Evolutionary conservation across 2,888 invertebrate genomes (phyloP), one percentile per base, ranked within the genome.

Genomic region (Chouioia cunea): DNA sequence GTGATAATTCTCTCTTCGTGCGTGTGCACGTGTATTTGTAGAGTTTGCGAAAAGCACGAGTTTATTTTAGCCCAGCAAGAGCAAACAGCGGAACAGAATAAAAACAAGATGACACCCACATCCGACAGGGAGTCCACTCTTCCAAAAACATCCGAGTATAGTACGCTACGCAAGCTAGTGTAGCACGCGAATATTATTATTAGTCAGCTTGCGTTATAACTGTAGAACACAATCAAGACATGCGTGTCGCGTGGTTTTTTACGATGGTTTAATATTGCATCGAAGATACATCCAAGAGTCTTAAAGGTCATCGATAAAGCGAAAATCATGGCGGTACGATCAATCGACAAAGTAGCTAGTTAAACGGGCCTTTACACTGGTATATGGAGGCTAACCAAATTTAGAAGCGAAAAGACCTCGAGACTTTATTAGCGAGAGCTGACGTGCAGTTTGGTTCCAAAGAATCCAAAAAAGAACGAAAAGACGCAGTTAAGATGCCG

Each of bases 91-190:
- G 48, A 50, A 59, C 14, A 27, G 66, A 66, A 66, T 52, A 66
- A 66, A 59, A 66, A 59, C 52, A 59, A 16, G 27, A 20, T 50
- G 65, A 57, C 65, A 65, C 23, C 36, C 47, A 64, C 54, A 64
- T 64, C 54, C 64, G 64, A 63, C n/a, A 18, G 20, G 15, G 18
- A 50, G 43, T 54, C 20, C 27, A 12, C 36, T 15, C 52, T 52
- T 63, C 63, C 44, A 44, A 63, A 63, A 63, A 63, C 54, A 47
- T 10, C 36, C 54, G 46, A 0, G 47, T 16, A 6, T 14, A 1
- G 10, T 27, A 16, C 43, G 14, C 65, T n/a, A n/a, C n/a, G n/a
- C n/a, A n/a, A n/a, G n/a, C n/a, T n/a, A n/a, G n/a, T 23, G 15
- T 36, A 22, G 12, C 22, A 16, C 23, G 44, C 57, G 18, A 65